Evolutionary conservation across 64 coral and sea anemone species (phyloP), one percentile per base, ranked within the genome.

Genomic region (Porites lutea): DNA sequence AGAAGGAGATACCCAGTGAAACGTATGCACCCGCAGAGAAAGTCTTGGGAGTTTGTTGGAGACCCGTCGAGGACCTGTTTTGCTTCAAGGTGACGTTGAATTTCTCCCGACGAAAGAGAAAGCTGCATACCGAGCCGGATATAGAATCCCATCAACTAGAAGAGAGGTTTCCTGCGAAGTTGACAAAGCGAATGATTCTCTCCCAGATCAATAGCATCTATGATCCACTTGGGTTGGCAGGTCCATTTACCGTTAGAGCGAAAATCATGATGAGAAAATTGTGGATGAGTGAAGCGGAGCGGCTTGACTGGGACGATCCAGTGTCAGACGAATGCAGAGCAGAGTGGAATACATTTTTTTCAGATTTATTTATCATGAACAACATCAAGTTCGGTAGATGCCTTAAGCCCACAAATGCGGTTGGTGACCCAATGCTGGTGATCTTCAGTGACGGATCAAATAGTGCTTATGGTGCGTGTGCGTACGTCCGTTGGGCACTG

Each of bases 11-110:
- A n/a, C n/a, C n/a, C n/a, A n/a, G n/a, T n/a, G n/a, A n/a, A n/a
- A n/a, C n/a, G n/a, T n/a, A n/a, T n/a, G n/a, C n/a, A 79, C 43
- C 19, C 8, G 45, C 37, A 23, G 92, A 88, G 79, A 93, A 93
- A 61, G 74, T 93, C 19, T 85, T 93, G 18, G 92, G 83, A 65
- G 49, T 88, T 2, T 67, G 14, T 21, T 87, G 92, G 83, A 61
- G 65, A 45, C 92, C 86, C 55, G 59, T 67, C 19, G 53, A 59
- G 44, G 92, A 93, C 48, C 6, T 72, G 18, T 74, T 92, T 12
- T 46, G 45, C 59, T 92, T 92, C 59, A 15, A 75, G 75, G 90
- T 52, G 3, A 92, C 86, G 63, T 59, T 92, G 6, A 51, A 86
- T 47, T 92, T 92, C 27, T 86, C 70, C 5, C 45, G 46, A 3